These are phyloP conservation scores for Gadopsis bispinosus DNA, from an alignment of 2,797 vertebrate genomes.

Conservation along the genomic window DNA sequence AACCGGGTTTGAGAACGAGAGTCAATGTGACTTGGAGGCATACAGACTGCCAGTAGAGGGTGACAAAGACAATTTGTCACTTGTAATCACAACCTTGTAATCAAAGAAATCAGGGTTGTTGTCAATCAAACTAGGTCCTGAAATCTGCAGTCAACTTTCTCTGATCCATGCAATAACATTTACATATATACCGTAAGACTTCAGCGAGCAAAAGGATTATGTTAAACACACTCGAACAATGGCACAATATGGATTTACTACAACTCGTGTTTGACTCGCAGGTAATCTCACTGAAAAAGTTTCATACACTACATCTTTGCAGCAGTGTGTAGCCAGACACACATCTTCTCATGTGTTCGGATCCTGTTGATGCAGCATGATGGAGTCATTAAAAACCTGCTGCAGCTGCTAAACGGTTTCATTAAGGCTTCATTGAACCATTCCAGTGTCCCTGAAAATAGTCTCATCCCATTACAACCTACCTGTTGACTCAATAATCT, in stretches of 20 bases:
- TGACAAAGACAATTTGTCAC: background rate
- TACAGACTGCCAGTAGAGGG: conserved; percentile 6
- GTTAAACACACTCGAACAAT: background rate
- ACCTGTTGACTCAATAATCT: conserved; percentile 1
- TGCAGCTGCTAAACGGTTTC: background rate
- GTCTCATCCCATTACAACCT: background rate
- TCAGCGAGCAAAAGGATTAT: background rate
- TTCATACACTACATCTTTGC: background rate
- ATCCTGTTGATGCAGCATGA: background rate
- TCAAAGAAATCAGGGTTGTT: background rate
- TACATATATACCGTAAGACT: background rate
- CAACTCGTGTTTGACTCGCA: background rate
- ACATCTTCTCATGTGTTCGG: background rate
- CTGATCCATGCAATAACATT: background rate
- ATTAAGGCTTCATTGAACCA: conserved; percentile 13
- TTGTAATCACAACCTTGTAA: background rate
- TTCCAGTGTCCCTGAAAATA: background rate
- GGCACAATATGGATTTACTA: background rate
- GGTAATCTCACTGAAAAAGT: background rate
- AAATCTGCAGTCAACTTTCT: background rate
- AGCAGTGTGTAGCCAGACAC: background rate
- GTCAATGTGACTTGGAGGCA: background rate
- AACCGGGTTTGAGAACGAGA: background rate
- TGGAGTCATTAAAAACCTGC: background rate
- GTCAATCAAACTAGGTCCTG: background rate